Conservation (phyloP, 64 coral and sea anemone species). For the Orbicella faveolata region DNA sequence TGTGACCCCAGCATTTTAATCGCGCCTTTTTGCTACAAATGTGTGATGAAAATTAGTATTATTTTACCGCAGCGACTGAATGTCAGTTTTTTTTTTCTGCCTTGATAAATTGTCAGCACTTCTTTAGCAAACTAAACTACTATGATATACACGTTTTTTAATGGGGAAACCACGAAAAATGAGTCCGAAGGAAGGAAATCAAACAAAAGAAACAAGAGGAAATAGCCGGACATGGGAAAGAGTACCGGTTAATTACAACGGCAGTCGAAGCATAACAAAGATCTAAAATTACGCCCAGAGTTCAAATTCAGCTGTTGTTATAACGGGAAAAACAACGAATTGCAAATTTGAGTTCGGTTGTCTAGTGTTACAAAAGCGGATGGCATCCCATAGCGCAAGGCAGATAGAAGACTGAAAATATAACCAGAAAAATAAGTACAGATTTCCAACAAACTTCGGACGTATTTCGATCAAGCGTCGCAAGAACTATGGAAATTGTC, state of each 20-base stretch:
- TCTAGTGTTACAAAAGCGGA: not conserved
- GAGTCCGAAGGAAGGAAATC: not conserved
- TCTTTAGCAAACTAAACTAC: too few species aligned
- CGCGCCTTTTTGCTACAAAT: too few species aligned
- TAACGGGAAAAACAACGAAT: not conserved
- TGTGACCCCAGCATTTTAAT: too few species aligned
- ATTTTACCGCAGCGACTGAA: too few species aligned
- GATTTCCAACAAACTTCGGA: not conserved
- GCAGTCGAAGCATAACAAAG: not conserved
- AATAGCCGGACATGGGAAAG: not conserved
- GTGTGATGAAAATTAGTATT: too few species aligned
- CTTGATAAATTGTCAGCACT: too few species aligned
- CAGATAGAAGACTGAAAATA: constrained; percentile 4
- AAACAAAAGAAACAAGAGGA: not conserved
- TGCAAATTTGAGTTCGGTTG: not conserved
- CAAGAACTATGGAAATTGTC: not conserved
- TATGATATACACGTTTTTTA: too few species aligned
- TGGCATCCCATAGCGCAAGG: constrained; percentile 2
- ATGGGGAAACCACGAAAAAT: not conserved
- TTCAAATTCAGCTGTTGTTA: not conserved
- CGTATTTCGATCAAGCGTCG: not conserved
- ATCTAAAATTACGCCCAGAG: not conserved
- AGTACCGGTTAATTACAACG: not conserved
- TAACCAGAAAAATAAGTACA: not conserved
- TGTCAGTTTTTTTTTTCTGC: too few species aligned